Evolutionary conservation across 2,113 vertebrate genomes (phyloP), one percentile per base, ranked within the genome.

Genomic region (Etheostoma spectabile): DNA sequence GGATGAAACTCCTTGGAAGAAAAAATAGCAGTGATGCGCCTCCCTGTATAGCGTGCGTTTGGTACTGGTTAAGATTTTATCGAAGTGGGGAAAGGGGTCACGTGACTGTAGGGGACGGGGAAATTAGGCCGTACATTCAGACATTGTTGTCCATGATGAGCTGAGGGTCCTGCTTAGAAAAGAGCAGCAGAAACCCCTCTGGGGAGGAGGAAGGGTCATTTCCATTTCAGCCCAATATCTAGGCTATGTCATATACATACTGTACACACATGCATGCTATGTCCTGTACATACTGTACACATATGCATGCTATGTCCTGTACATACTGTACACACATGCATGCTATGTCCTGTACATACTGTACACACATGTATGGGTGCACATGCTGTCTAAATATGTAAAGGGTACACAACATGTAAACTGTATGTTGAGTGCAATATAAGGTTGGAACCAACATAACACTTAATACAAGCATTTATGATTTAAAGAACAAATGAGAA

Each of bases 111-210:
- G n/a, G n/a, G n/a, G 21, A 59, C 19, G 8, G 3, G 22, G 74
- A 63, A 62, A 74, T 45, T 85, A 82, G 88, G 86, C 14, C 88
- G 33, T 59, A 77, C 86, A 68, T 86, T 83, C 73, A 85, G 42
- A 16, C 55, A 35, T 59, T 73, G 67, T 79, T 76, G 53, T 53
- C n/a, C 59, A n/a, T 19, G 21, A 71, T 65, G 45, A 77, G 67
- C 57, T 63, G 24, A 72, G 24, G 48, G 52, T 48, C 4, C 0
- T 5, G 65, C 63, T 69, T 56, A 42, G 74, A 49, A 69, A 87
- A 82, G 67, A 72, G 56, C 24, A 45, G 79, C 90, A 42, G 49
- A 64, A 71, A 42, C 53, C 56, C 79, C 52, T 62, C 27, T 3
- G 61, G 65, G 35, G 0, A 30, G 12, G 73, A 24, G 53, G 45